Conservation (phyloP, 2,797 vertebrate genomes). For the Sebastes minor region DNA sequence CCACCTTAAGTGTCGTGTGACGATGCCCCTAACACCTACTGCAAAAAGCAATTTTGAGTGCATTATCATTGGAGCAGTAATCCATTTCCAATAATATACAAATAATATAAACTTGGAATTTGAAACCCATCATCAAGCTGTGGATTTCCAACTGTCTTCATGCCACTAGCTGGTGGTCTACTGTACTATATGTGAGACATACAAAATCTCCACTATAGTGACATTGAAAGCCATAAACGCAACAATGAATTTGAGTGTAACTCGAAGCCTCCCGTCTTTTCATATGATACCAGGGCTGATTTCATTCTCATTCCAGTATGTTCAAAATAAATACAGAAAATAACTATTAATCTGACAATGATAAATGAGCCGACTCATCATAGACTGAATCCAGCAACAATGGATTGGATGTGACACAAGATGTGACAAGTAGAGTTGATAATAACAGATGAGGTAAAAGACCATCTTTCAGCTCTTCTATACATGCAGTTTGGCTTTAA, state of each 20-base stretch:
- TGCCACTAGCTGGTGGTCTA: too few species aligned
- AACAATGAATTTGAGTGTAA: background rate
- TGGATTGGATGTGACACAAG: background rate
- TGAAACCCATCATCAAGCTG: too few species aligned
- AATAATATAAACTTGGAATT: too few species aligned
- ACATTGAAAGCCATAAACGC: background rate
- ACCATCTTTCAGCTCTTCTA: background rate
- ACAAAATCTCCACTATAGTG: background rate
- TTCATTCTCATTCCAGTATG: background rate
- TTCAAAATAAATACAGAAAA: constrained; percentile 5
- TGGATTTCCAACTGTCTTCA: too few species aligned
- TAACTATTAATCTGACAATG: constrained; percentile 5
- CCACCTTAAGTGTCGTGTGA: too few species aligned
- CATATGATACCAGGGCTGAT: background rate
- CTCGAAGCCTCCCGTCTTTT: background rate
- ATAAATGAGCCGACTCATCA: background rate
- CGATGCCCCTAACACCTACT: too few species aligned
- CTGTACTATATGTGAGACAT: background rate
- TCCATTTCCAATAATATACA: too few species aligned
- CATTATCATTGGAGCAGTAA: too few species aligned
- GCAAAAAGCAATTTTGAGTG: too few species aligned
- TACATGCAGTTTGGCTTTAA: background rate
- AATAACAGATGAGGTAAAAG: constrained; percentile 4
- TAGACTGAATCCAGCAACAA: background rate
- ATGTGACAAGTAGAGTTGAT: constrained; percentile 7